Percentiles rank a stretch among this genome's conserved stretches.
Conservation (phyloP, 1,140 invertebrate species). For the Neelides sp. region DNA sequence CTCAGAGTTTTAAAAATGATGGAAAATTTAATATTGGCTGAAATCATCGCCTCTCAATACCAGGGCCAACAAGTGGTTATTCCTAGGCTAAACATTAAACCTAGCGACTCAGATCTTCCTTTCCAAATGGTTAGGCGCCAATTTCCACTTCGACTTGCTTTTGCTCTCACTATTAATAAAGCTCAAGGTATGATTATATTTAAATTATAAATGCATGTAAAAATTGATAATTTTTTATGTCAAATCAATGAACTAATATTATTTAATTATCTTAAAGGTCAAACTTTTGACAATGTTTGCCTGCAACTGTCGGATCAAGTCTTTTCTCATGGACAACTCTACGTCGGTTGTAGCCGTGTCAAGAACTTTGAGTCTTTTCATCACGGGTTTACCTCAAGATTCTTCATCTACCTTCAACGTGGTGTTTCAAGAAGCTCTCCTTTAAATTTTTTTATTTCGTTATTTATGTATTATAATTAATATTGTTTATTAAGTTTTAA, state of each 20-base stretch:
- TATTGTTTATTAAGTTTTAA: no score
- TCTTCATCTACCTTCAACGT: no score
- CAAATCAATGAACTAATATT: no score
- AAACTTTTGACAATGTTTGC: slow-evolving; percentile 16
- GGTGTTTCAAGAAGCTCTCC: no score
- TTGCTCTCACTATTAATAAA: slow-evolving; percentile 44
- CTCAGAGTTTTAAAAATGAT: slow-evolving; percentile 36
- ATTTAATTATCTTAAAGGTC: no score
- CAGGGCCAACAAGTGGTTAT: slow-evolving; percentile 39
- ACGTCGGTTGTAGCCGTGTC: background rate
- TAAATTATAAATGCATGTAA: no score
- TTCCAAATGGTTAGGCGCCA: slow-evolving; percentile 39
- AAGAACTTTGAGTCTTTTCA: no score
- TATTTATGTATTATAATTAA: no score
- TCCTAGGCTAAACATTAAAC: slow-evolving; percentile 36
- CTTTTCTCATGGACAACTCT: slow-evolving; percentile 20
- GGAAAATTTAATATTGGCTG: slow-evolving; percentile 37
- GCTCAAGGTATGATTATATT: no score
- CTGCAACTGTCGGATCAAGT: slow-evolving; percentile 13
- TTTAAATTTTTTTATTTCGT: no score
- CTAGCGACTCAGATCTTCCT: slow-evolving; percentile 33
- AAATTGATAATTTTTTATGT: no score
- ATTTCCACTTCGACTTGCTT: slow-evolving; percentile 39
- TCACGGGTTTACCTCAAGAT: no score
- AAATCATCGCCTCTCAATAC: slow-evolving; percentile 36